phyloP scores from a whole-genome alignment of 2,888 invertebrate species.

The Desoria tigrina region DNA sequence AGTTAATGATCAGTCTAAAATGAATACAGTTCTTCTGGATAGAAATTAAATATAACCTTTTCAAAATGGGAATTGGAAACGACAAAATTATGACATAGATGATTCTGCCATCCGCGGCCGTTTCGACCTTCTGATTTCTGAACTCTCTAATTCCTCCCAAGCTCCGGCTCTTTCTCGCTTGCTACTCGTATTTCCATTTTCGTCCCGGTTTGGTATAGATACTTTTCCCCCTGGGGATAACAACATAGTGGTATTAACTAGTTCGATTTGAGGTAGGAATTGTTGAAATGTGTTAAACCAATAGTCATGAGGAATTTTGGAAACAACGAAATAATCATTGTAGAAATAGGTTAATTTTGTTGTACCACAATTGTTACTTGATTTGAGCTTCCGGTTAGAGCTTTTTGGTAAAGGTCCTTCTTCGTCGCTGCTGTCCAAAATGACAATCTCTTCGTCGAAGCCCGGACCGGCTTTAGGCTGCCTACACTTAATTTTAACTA shows the following conservation, averaged over 20 bases:
- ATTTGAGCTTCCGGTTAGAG: background rate
- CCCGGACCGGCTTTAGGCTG: constrained; percentile 14
- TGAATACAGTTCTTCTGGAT: too few relatives aligned
- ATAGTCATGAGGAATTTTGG: constrained; percentile 24
- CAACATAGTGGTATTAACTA: background rate
- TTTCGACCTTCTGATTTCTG: background rate
- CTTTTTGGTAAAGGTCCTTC: constrained; percentile 2
- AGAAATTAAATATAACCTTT: too few relatives aligned
- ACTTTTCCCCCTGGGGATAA: constrained; percentile 24
- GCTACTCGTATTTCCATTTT: constrained; percentile 3
- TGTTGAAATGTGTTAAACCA: constrained; percentile 29
- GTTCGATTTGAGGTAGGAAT: background rate
- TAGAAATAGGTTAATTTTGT: constrained; percentile 20
- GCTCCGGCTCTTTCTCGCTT: background rate
- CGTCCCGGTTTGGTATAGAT: constrained; percentile 14
- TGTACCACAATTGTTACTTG: constrained; percentile 5
- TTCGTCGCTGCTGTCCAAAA: constrained; percentile 12
- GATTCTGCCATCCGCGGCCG: background rate
- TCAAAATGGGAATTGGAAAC: too few relatives aligned
- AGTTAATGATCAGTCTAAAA: too few relatives aligned
- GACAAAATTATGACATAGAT: too few relatives aligned
- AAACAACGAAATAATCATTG: constrained; percentile 11
- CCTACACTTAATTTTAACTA: background rate
- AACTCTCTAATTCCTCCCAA: background rate
- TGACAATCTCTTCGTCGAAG: background rate